phyloP scores from a whole-genome alignment of 2,113 vertebrate species.

The Cheirogaleus medius region DNA sequence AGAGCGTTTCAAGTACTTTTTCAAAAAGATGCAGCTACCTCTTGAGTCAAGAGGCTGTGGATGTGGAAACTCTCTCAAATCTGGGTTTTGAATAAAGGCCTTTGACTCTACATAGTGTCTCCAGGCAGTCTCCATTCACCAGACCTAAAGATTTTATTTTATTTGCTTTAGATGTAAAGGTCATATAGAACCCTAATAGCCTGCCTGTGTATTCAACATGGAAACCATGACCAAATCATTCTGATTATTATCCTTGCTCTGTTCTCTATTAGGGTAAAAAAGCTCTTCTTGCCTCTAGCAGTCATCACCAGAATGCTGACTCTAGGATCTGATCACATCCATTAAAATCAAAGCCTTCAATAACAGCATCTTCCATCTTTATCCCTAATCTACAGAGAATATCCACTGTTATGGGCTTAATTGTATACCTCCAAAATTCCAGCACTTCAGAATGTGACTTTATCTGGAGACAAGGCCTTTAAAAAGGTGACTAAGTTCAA shows the following conservation, averaged over 20 bases:
- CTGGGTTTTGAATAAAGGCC: not conserved
- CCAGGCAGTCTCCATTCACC: not conserved
- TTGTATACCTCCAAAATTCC: not conserved
- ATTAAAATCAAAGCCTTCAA: not conserved
- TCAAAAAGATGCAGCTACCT: not conserved
- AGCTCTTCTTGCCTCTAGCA: not conserved
- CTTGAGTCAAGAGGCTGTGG: not conserved
- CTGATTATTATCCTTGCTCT: not conserved
- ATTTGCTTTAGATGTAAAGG: constrained; percentile 14
- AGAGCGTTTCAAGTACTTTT: not conserved
- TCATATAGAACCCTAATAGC: not conserved
- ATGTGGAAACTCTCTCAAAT: not conserved
- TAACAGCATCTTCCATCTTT: not conserved
- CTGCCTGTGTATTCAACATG: not conserved
- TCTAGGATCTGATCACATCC: not conserved
- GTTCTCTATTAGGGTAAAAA: not conserved
- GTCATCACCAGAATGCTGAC: not conserved
- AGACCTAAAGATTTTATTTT: not conserved
- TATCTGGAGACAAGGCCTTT: not conserved
- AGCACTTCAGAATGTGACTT: not conserved
- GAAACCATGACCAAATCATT: not conserved
- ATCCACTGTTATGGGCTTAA: not conserved
- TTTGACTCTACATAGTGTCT: not conserved
- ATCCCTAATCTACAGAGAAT: not conserved
- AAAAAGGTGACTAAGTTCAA: not conserved